These are phyloP conservation scores for Xenopus borealis DNA, from an alignment of 2,113 vertebrate genomes.

Conservation along the genomic window DNA sequence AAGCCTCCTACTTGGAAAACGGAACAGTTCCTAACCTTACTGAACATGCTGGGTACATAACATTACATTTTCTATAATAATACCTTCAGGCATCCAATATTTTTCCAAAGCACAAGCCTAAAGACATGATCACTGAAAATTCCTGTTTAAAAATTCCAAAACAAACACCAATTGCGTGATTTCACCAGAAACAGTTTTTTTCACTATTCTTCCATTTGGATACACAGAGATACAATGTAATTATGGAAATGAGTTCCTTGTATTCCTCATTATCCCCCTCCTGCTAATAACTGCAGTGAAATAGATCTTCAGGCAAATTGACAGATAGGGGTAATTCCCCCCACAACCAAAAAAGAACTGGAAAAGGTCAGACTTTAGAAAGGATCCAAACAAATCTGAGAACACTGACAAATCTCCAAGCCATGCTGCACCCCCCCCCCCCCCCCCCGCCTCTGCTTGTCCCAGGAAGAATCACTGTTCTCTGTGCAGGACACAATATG, in stretches of 20 bases:
- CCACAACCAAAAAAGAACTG: slow-evolving; percentile 29
- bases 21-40: too few relatives aligned
- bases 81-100: too few relatives aligned
- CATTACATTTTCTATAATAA: too few relatives aligned
- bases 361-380: slow-evolving; percentile 43
- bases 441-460: slow-evolving; percentile 31
- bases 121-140: neutral
- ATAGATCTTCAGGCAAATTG: slow-evolving; percentile 24
- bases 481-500: slow-evolving; percentile 44
- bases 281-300: slow-evolving; percentile 28
- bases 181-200: slow-evolving; percentile 6
- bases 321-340: slow-evolving; percentile 33
- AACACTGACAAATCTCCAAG: slow-evolving; percentile 40
- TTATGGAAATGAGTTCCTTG: slow-evolving; percentile 28
- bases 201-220: slow-evolving; percentile 6
- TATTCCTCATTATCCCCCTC: neutral
- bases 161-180: neutral
- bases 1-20: too few relatives aligned
- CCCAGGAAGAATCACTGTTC: slow-evolving; percentile 36
- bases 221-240: slow-evolving; percentile 29
- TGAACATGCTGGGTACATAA: too few relatives aligned
- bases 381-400: slow-evolving; percentile 44
- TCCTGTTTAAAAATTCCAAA: neutral
- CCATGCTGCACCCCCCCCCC: slow-evolving; percentile 24
- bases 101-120: neutral